A percentile compares a stretch with the other conserved stretches of the same genome.
phyloP scores from a whole-genome alignment of 2,888 invertebrate species.

The Netelia melanura region DNA sequence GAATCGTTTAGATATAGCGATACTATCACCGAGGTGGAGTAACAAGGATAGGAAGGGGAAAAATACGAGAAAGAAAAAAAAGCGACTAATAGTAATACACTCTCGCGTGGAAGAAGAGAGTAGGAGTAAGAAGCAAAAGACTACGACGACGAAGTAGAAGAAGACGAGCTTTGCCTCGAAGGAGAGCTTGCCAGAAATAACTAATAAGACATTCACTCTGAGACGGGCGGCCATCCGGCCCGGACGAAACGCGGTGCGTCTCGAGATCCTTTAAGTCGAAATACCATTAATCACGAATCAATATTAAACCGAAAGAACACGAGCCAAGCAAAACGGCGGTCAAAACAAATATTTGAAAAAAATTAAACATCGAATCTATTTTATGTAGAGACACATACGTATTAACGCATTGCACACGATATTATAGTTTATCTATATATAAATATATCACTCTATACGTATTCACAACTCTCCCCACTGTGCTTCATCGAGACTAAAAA shows the following conservation, averaged over 20 bases:
- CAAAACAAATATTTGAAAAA: slow-evolving; percentile 34
- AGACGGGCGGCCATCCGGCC: slow-evolving; percentile 85
- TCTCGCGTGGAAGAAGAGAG: slow-evolving; percentile 71
- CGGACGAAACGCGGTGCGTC: slow-evolving; percentile 84
- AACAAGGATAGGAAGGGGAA: slow-evolving; percentile 25
- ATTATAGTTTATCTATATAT: slow-evolving; percentile 1
- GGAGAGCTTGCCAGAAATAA: slow-evolving; percentile 83
- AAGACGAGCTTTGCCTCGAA: slow-evolving; percentile 70
- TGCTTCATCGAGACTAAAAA: slow-evolving; percentile 50
- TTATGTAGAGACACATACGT: background rate
- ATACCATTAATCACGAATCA: slow-evolving; percentile 61
- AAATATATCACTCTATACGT: background rate
- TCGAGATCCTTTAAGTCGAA: slow-evolving; percentile 69
- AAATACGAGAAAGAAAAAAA: slow-evolving; percentile 57
- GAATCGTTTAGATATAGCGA: slow-evolving; percentile 7
- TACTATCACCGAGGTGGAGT: background rate
- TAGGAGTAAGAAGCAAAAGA: slow-evolving; percentile 68
- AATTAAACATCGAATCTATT: slow-evolving; percentile 23
- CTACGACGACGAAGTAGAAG: slow-evolving; percentile 69
- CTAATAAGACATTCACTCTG: slow-evolving; percentile 85
- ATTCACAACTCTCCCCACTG: slow-evolving; percentile 48
- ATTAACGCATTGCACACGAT: slow-evolving; percentile 1
- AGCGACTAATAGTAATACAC: slow-evolving; percentile 61
- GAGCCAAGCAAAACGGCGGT: slow-evolving; percentile 31
- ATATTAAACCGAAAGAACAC: slow-evolving; percentile 44